Conservation (phyloP, 2,113 vertebrate genomes). For the Microtus pennsylvanicus region DNA sequence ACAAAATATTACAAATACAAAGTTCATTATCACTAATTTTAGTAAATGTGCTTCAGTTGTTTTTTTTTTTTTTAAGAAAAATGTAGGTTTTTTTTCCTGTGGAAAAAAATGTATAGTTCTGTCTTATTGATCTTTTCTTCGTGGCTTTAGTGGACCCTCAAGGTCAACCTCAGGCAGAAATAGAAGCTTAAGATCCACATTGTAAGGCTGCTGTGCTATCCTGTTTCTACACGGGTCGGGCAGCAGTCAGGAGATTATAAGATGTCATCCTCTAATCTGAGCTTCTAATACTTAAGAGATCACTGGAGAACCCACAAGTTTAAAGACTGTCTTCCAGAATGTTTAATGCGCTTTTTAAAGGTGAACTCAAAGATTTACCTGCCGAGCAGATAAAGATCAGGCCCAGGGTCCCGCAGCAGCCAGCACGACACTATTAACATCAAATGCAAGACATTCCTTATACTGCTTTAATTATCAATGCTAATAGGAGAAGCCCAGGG, state of each 20-base stretch:
- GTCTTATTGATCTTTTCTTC: neutral
- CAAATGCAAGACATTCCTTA: constrained; percentile 70
- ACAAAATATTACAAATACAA: constrained; percentile 40
- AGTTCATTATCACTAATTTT: constrained; percentile 28
- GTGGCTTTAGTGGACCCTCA: neutral
- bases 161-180: constrained; percentile 65
- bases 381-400: constrained; percentile 69
- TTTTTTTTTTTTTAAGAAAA: neutral
- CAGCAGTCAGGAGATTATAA: constrained; percentile 43
- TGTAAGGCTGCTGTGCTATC: constrained; percentile 25
- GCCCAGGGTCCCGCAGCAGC: constrained; percentile 64
- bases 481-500: constrained; percentile 75
- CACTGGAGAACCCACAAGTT: constrained; percentile 62
- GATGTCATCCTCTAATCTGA: constrained; percentile 65
- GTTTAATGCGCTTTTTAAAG: constrained; percentile 77
- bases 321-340: constrained; percentile 68
- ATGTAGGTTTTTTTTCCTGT: constrained; percentile 13
- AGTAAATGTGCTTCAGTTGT: neutral
- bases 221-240: constrained; percentile 8
- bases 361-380: constrained; percentile 76
- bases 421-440: constrained; percentile 72
- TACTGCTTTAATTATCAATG: constrained; percentile 78
- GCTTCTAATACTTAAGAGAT: constrained; percentile 70
- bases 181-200: constrained; percentile 5
- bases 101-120: constrained; percentile 6